Evolutionary conservation across 2,113 vertebrate species (phyloP).

Genomic region (Cynoglossus semilaevis): DNA sequence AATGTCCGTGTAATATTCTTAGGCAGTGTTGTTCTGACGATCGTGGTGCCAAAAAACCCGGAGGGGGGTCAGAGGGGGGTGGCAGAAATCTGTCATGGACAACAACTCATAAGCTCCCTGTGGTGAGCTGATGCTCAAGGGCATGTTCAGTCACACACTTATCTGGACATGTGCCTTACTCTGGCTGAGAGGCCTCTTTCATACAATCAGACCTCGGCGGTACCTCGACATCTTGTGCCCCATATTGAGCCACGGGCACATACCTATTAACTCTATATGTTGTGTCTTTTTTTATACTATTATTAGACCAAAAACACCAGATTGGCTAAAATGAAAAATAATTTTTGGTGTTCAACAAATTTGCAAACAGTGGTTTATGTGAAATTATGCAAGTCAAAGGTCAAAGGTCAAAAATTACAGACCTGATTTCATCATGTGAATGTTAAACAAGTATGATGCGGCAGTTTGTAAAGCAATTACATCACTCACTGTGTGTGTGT

Average conservation of each 20-base stretch:
- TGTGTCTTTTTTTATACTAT: not conserved
- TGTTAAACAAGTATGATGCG: no score
- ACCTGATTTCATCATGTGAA: no score
- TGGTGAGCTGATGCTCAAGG: not conserved
- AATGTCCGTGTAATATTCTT: not conserved
- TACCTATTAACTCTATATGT: not conserved
- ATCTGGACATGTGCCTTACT: not conserved
- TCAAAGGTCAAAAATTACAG: no score
- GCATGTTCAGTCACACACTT: not conserved
- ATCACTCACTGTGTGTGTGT: no score
- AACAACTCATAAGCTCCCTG: not conserved
- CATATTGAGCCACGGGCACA: not conserved
- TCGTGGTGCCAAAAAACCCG: not conserved
- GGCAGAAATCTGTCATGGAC: not conserved
- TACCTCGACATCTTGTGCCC: not conserved
- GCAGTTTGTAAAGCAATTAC: no score
- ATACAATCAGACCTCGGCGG: not conserved
- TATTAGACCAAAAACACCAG: not conserved
- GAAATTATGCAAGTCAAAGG: no score
- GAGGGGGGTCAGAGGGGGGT: not conserved
- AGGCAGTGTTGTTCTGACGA: not conserved
- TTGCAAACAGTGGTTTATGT: no score
- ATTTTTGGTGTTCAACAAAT: no score
- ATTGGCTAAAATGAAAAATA: not conserved
- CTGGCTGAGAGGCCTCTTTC: not conserved